Percentiles rank a stretch among this genome's conserved stretches.
Evolutionary conservation across 1,140 invertebrate genomes (phyloP).

Genomic region (Drosophila sechellia): DNA sequence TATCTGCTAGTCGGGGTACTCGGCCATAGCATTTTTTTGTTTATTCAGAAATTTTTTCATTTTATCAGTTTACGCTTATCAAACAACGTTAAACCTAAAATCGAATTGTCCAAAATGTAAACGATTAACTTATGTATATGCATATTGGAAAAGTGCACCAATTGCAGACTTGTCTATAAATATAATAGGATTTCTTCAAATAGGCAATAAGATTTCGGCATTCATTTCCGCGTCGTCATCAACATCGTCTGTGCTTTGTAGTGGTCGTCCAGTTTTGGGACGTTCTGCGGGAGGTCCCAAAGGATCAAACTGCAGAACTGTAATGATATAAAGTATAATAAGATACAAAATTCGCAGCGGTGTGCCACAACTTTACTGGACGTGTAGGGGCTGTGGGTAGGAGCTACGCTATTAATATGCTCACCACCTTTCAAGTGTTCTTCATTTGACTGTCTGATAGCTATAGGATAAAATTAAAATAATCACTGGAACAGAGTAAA

Average conservation of each 20-base stretch:
- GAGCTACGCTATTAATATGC: constrained; percentile 18
- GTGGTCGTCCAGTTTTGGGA: constrained; percentile 90
- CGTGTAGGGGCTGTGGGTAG: not conserved
- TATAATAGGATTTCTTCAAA: constrained; percentile 37
- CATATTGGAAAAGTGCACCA: too few species aligned
- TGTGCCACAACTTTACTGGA: not conserved
- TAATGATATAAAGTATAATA: not conserved
- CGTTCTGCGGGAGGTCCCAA: constrained; percentile 90
- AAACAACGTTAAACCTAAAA: too few species aligned
- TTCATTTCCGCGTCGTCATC: constrained; percentile 92
- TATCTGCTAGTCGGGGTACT: too few species aligned
- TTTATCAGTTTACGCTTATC: too few species aligned
- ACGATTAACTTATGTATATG: too few species aligned
- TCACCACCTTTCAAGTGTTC: constrained; percentile 50
- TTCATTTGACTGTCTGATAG: constrained; percentile 51
- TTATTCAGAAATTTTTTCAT: too few species aligned
- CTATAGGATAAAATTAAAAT: constrained; percentile 15
- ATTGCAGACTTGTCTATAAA: not conserved
- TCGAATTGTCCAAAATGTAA: too few species aligned
- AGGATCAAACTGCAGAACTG: constrained; percentile 87
- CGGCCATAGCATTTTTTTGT: too few species aligned
- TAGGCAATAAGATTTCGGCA: constrained; percentile 92
- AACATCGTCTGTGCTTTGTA: constrained; percentile 90
- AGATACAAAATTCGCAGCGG: too few species aligned
- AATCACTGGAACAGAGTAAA: not conserved